Evolutionary conservation across 2,797 vertebrate species (phyloP).

Genomic region (Microctenopoma steveboyesi): DNA sequence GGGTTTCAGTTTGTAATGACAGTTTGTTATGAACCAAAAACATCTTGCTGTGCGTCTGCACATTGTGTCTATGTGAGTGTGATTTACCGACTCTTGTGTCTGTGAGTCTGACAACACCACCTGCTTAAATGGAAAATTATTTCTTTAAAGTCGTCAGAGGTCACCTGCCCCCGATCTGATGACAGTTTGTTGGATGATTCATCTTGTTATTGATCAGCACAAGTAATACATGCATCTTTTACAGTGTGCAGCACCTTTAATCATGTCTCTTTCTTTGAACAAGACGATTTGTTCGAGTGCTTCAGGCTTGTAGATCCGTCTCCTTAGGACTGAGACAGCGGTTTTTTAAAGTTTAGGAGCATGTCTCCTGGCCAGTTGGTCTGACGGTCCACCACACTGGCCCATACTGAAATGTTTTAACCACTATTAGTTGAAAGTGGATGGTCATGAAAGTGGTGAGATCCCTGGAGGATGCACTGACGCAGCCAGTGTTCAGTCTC

Average conservation of each 20-base stretch:
- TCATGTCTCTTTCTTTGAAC: background rate
- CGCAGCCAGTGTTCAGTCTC: too few relatives aligned
- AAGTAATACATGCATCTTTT: background rate
- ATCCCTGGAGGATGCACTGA: too few relatives aligned
- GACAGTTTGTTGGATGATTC: background rate
- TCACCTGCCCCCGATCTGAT: background rate
- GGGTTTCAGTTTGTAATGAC: too few relatives aligned
- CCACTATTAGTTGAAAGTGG: background rate
- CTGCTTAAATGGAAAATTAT: background rate
- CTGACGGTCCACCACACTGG: too few relatives aligned
- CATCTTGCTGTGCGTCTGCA: too few relatives aligned
- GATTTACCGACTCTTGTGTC: background rate
- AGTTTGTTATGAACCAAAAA: too few relatives aligned
- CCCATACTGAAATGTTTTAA: background rate
- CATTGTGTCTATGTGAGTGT: too few relatives aligned
- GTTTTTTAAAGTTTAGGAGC: background rate
- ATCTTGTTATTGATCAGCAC: conserved; percentile 4
- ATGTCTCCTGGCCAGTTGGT: background rate
- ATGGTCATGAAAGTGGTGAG: background rate
- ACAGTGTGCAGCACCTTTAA: background rate
- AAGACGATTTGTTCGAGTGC: conserved; percentile 1
- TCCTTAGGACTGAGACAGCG: background rate
- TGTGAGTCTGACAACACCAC: background rate
- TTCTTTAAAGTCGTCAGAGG: background rate
- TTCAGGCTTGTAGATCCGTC: background rate